Percentiles rank a stretch among this genome's conserved stretches.
These are phyloP conservation scores for Brachyptera putata DNA, from an alignment of 2,888 invertebrate species.

Conservation along the genomic window DNA sequence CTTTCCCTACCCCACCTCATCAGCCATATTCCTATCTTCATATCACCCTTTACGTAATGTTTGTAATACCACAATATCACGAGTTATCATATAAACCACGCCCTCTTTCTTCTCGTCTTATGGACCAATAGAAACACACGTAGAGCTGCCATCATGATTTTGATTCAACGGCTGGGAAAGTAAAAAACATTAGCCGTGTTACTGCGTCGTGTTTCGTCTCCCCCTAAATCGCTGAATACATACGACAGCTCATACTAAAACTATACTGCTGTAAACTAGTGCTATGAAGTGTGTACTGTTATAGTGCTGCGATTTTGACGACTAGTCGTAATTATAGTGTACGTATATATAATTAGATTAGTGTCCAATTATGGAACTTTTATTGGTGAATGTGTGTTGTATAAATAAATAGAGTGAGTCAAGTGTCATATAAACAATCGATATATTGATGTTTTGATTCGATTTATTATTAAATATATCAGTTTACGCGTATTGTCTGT, in stretches of 20 bases:
- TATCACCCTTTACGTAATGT: conserved; percentile 1
- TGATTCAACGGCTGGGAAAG: conserved; percentile 28
- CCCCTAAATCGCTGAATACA: not conserved
- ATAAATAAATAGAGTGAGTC: too few relatives aligned
- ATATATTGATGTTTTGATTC: too few relatives aligned
- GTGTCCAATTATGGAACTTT: too few relatives aligned
- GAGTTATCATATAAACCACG: conserved; percentile 8
- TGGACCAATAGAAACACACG: conserved; percentile 23
- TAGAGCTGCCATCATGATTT: conserved; percentile 31
- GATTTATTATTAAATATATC: too few relatives aligned
- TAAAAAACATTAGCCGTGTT: conserved; percentile 24
- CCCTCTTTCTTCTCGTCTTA: not conserved
- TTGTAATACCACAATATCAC: conserved; percentile 16
- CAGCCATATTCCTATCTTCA: not conserved
- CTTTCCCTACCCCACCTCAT: too few relatives aligned
- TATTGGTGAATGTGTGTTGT: too few relatives aligned
- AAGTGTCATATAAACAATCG: too few relatives aligned
- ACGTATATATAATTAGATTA: too few relatives aligned
- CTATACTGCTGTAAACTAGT: conserved; percentile 10
- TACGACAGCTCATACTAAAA: not conserved
- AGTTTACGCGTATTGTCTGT: too few relatives aligned
- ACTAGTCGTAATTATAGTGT: too few relatives aligned
- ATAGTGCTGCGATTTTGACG: too few relatives aligned
- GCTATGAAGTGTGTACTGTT: too few relatives aligned
- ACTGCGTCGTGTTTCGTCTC: not conserved